These are phyloP conservation scores for Isichthys henryi DNA, from an alignment of 2,113 vertebrate species.

Conservation along the genomic window DNA sequence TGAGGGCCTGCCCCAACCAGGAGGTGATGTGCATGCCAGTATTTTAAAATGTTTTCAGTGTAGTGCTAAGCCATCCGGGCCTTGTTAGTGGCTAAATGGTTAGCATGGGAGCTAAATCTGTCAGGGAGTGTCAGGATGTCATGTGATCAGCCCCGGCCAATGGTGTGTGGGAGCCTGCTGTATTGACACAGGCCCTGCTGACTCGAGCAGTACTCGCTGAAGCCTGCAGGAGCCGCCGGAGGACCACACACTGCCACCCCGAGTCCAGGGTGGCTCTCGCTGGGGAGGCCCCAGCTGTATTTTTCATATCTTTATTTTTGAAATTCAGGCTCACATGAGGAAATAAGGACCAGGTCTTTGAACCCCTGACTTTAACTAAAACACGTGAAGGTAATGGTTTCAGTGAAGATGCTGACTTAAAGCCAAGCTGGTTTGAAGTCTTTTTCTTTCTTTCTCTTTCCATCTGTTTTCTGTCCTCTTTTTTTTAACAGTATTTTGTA, in stretches of 20 bases:
- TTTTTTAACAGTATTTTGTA: conserved; percentile 43
- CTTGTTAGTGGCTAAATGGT: not conserved
- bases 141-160: not conserved
- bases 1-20: not conserved
- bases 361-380: conserved; percentile 71
- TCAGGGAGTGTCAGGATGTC: not conserved
- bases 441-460: conserved; percentile 33
- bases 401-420: conserved; percentile 61
- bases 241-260: conserved; percentile 45
- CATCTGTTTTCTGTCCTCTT: conserved; percentile 32
- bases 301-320: conserved; percentile 70
- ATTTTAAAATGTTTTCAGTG: not conserved
- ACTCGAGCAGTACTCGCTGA: not conserved
- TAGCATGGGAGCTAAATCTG: not conserved
- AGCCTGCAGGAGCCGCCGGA: not conserved
- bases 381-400: conserved; percentile 71
- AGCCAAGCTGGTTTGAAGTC: conserved; percentile 54
- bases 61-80: not conserved
- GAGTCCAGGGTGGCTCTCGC: conserved; percentile 60
- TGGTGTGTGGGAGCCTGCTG: not conserved
- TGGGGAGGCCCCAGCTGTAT: conserved; percentile 56
- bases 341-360: conserved; percentile 70
- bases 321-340: conserved; percentile 72
- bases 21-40: not conserved
- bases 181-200: not conserved